A percentile compares a stretch with the other conserved stretches of the same genome.
Conservation (phyloP, 2,113 vertebrate species). For the Vireo altiloquus region DNA sequence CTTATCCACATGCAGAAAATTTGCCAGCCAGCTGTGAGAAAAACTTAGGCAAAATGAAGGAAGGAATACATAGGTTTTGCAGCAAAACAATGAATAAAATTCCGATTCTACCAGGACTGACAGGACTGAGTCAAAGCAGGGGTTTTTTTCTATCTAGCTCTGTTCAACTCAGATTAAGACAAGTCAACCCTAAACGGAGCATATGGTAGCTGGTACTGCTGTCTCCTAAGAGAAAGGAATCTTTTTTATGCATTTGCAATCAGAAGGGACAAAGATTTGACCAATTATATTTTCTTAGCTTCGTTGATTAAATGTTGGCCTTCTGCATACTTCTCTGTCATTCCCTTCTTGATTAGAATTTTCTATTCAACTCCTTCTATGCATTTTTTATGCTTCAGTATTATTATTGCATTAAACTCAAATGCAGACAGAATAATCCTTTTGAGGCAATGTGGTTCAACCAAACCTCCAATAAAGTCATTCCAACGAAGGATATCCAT, state of each 20-base stretch:
- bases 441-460: neutral
- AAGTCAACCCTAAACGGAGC: neutral
- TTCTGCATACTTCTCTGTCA: neutral
- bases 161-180: neutral
- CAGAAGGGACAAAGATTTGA: neutral
- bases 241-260: neutral
- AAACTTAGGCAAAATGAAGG: neutral
- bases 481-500: neutral
- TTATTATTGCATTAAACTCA: slow-evolving; percentile 27
- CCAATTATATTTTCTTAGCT: neutral
- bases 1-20: neutral
- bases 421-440: neutral
- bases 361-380: neutral
- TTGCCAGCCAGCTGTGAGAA: neutral
- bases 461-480: neutral
- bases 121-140: neutral
- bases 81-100: neutral
- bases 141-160: neutral
- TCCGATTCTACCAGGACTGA: neutral
- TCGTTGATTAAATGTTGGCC: neutral
- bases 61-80: neutral
- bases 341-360: neutral
- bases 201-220: neutral
- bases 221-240: neutral
- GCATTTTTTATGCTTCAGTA: neutral